phyloP scores from a whole-genome alignment of 2,797 vertebrate genomes.

The Pseudochromis fuscus region DNA sequence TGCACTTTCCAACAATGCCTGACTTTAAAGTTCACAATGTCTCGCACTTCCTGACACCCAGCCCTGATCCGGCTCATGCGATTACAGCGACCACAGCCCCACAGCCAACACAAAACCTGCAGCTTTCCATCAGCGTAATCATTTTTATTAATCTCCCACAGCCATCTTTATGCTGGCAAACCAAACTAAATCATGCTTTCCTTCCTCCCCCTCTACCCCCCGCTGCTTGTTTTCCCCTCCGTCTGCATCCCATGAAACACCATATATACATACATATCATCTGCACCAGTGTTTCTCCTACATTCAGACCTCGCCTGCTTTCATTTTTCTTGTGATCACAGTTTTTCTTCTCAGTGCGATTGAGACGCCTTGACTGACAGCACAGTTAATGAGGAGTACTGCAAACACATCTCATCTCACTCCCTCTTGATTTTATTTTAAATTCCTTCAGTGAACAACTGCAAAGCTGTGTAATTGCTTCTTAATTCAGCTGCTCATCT shows the following conservation, averaged over 20 bases:
- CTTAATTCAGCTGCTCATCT: not conserved
- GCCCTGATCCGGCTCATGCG: not conserved
- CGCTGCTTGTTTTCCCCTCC: not conserved
- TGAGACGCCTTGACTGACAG: not conserved
- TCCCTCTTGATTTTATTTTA: not conserved
- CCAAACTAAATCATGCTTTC: constrained; percentile 40
- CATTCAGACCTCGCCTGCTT: not conserved
- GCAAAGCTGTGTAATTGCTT: constrained; percentile 2
- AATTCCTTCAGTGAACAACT: not conserved
- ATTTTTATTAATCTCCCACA: constrained; percentile 59
- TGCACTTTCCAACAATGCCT: not conserved
- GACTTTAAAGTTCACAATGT: constrained; percentile 5
- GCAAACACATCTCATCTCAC: not conserved
- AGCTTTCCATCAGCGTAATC: constrained; percentile 64
- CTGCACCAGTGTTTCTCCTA: not conserved
- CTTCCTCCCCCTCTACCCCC: not conserved
- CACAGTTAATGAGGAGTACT: not conserved
- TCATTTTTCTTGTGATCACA: not conserved
- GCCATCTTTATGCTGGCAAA: constrained; percentile 64
- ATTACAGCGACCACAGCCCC: not conserved
- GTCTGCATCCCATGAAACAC: constrained; percentile 11
- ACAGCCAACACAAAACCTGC: constrained; percentile 39
- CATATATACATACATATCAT: not conserved
- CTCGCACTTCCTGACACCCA: not conserved
- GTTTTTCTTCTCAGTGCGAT: not conserved